Percentiles rank a stretch among this genome's conserved stretches.
Evolutionary conservation across 2,113 vertebrate species (phyloP).

Genomic region (Tachysurus fulvidraco): DNA sequence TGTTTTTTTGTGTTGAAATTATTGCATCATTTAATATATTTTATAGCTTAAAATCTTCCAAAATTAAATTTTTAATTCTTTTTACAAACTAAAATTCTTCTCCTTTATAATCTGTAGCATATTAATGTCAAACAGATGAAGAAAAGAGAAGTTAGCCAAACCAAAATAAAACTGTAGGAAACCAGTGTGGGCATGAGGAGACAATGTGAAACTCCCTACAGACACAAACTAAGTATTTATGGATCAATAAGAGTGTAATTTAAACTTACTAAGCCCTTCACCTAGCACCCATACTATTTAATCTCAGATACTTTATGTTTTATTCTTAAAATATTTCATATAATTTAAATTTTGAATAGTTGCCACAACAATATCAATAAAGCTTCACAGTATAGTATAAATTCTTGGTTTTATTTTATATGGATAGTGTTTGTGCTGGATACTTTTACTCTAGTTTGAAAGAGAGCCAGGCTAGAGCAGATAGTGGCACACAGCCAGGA

Average conservation of each 20-base stretch:
- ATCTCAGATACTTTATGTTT: not conserved
- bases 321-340: not conserved
- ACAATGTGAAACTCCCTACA: not conserved
- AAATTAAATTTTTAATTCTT: no score
- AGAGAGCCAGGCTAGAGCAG: slow-evolving; percentile 42
- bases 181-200: not conserved
- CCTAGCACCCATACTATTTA: not conserved
- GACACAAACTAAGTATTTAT: no score
- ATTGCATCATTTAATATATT: not conserved
- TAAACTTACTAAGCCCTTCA: not conserved
- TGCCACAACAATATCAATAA: not conserved
- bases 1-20: no score
- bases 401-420: not conserved
- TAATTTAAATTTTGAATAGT: not conserved
- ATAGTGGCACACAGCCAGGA: slow-evolving; percentile 65
- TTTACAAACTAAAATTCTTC: no score
- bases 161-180: not conserved
- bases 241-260: not conserved
- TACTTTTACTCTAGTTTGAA: not conserved
- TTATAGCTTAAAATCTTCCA: not conserved
- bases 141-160: not conserved
- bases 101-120: not conserved
- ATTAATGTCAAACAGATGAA: not conserved
- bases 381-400: not conserved
- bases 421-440: not conserved